phyloP scores from a whole-genome alignment of 1,140 invertebrate species.

The Drosophila sp. region DNA sequence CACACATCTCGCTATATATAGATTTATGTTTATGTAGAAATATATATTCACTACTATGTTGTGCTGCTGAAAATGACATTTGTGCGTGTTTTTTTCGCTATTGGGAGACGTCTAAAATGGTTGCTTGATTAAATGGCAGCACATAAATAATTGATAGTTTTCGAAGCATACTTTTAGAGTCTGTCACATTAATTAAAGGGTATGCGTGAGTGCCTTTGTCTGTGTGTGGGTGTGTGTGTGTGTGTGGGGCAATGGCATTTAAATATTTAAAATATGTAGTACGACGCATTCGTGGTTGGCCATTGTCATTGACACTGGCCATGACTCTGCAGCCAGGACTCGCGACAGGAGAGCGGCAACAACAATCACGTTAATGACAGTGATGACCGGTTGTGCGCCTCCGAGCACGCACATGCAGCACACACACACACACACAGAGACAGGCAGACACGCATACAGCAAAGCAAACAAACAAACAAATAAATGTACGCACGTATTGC shows the following conservation, averaged over 20 bases:
- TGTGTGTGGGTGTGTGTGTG: not conserved
- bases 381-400: slow-evolving; percentile 68
- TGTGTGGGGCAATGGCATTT: slow-evolving; percentile 61
- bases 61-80: slow-evolving; percentile 61
- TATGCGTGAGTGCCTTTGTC: not conserved
- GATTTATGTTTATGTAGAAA: slow-evolving; percentile 1
- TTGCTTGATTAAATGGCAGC: slow-evolving; percentile 73
- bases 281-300: slow-evolving; percentile 22
- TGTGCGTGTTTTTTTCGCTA: slow-evolving; percentile 66
- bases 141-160: slow-evolving; percentile 73
- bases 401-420: slow-evolving; percentile 62
- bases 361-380: slow-evolving; percentile 80
- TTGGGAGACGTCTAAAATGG: slow-evolving; percentile 50
- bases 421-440: slow-evolving; percentile 30
- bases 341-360: slow-evolving; percentile 23
- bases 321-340: not conserved
- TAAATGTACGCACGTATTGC: slow-evolving; percentile 65
- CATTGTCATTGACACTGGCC: slow-evolving; percentile 45
- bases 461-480: slow-evolving; percentile 64
- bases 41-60: slow-evolving; percentile 7
- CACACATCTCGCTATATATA: slow-evolving; percentile 1
- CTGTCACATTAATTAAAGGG: slow-evolving; percentile 51
- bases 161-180: slow-evolving; percentile 33
- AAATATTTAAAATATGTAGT: slow-evolving; percentile 73
- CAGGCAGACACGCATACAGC: not conserved